A percentile compares a stretch with the other conserved stretches of the same genome.
These are phyloP conservation scores for Reticulitermes lucifugus DNA, from an alignment of 2,888 invertebrate genomes.

Conservation along the genomic window DNA sequence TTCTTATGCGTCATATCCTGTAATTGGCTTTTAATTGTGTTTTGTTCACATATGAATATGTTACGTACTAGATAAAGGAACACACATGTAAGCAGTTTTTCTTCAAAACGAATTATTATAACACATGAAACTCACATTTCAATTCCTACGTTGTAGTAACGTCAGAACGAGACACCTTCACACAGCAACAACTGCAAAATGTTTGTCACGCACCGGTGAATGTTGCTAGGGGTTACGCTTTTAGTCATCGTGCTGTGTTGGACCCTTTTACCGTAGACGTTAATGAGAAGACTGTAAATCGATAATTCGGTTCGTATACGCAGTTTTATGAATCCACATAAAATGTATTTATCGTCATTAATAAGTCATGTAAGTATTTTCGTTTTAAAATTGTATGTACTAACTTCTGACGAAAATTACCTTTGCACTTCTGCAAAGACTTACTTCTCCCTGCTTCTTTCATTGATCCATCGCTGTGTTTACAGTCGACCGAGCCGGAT, in stretches of 20 bases:
- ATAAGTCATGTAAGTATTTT: too few relatives aligned
- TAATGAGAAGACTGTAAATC: neutral
- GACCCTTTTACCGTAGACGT: neutral
- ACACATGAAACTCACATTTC: neutral
- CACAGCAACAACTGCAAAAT: neutral
- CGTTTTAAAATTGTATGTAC: too few relatives aligned
- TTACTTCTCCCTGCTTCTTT: too few relatives aligned
- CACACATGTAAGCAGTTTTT: neutral
- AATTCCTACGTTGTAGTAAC: neutral
- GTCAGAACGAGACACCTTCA: neutral
- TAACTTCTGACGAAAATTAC: too few relatives aligned
- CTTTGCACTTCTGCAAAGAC: too few relatives aligned
- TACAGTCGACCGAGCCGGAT: too few relatives aligned
- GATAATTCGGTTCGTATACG: neutral
- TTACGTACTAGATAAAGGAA: neutral
- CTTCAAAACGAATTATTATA: neutral
- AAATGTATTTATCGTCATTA: too few relatives aligned
- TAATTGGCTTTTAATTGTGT: neutral
- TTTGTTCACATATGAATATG: neutral
- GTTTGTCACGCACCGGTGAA: neutral
- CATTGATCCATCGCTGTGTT: too few relatives aligned
- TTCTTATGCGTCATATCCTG: neutral
- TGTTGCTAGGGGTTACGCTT: neutral
- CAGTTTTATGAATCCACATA: too few relatives aligned
- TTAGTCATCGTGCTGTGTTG: neutral